Evolutionary conservation across 2,888 invertebrate genomes (phyloP).

Genomic region (Emmelina monodactyla): DNA sequence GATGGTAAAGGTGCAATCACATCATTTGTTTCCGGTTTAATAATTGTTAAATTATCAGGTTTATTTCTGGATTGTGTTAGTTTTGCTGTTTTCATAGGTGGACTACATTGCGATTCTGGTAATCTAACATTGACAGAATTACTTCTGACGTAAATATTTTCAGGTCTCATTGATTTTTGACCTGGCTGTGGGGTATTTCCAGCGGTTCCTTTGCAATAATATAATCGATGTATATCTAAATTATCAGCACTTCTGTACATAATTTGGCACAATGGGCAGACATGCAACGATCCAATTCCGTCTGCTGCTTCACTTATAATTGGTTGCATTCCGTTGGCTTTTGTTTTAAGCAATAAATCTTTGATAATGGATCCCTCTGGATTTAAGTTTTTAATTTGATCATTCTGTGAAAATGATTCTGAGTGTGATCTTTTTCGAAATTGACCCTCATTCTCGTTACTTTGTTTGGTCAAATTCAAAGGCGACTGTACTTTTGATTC

Average conservation of each 20-base stretch:
- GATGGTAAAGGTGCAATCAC: constrained; percentile 75
- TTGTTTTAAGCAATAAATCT: constrained; percentile 78
- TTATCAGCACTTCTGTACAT: constrained; percentile 83
- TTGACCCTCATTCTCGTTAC: constrained; percentile 35
- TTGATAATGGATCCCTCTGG: constrained; percentile 76
- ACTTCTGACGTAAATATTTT: constrained; percentile 63
- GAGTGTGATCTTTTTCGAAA: constrained; percentile 66
- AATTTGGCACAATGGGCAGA: constrained; percentile 80
- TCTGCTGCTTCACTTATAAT: constrained; percentile 66
- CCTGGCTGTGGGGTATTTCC: constrained; percentile 37
- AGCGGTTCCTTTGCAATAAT: constrained; percentile 77
- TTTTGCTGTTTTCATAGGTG: constrained; percentile 24
- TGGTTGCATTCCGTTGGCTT: constrained; percentile 48
- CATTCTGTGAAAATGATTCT: constrained; percentile 57
- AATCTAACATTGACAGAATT: constrained; percentile 67
- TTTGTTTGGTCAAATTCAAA: constrained; percentile 64
- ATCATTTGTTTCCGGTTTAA: constrained; percentile 52
- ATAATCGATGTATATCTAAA: constrained; percentile 79
- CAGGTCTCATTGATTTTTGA: constrained; percentile 36
- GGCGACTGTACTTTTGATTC: constrained; percentile 60
- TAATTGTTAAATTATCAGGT: constrained; percentile 65
- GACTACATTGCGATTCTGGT: constrained; percentile 57
- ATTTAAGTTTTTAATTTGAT: constrained; percentile 66
- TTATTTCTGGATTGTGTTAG: constrained; percentile 46
- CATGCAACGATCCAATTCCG: constrained; percentile 66